A percentile compares a stretch with the other conserved stretches of the same genome.
Conservation (phyloP, 2,113 vertebrate genomes). For the Eulemur macaco region DNA sequence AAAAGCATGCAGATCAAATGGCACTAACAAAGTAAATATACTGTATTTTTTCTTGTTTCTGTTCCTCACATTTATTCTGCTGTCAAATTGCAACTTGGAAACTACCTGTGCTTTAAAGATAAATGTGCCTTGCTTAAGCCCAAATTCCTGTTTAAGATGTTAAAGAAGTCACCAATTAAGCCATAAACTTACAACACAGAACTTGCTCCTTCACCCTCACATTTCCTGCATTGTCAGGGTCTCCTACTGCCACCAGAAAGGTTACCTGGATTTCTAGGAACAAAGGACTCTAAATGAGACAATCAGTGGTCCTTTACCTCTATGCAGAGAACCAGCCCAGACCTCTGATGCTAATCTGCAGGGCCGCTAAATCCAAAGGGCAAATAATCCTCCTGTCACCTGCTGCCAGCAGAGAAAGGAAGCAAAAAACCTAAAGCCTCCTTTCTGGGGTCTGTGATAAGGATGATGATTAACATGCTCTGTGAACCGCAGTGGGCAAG, state of each 20-base stretch:
- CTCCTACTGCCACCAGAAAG: neutral
- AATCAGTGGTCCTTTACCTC: neutral
- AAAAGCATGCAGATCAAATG: neutral
- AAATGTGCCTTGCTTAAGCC: neutral
- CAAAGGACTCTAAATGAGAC: neutral
- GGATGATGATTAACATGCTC: neutral
- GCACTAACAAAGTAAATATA: neutral
- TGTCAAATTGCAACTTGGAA: neutral
- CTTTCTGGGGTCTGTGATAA: neutral
- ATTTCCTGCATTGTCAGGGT: neutral
- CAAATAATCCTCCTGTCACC: neutral
- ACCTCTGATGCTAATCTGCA: neutral
- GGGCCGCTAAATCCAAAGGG: neutral
- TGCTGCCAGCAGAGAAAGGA: conserved; percentile 25
- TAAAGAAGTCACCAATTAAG: neutral
- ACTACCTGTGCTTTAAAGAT: neutral
- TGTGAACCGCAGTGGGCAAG: neutral
- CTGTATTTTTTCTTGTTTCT: neutral
- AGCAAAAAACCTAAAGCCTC: neutral
- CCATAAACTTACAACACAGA: neutral
- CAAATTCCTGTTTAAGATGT: neutral
- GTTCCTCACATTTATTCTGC: neutral
- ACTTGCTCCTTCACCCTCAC: neutral
- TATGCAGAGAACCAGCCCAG: neutral
- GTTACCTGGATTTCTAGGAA: neutral